Conservation (phyloP, 1,140 invertebrate genomes). For the Platyscapa corneri region DNA sequence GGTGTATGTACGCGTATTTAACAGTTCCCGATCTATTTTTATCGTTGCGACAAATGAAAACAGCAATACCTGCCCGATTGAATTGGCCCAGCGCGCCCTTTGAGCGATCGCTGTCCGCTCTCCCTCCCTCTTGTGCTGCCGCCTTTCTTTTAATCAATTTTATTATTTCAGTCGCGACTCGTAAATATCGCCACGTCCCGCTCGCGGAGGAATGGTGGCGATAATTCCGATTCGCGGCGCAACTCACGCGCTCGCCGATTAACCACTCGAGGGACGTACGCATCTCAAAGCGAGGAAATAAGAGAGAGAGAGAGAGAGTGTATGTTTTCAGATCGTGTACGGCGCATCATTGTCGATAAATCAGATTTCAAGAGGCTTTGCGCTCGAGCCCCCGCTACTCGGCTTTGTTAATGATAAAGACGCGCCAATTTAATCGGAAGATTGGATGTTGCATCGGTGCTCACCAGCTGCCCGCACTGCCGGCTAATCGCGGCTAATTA, state of each 20-base stretch:
- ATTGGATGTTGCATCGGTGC: neutral
- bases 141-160: slow-evolving; percentile 42
- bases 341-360: slow-evolving; percentile 36
- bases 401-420: slow-evolving; percentile 48
- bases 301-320: neutral
- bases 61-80: slow-evolving; percentile 14
- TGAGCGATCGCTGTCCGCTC: neutral
- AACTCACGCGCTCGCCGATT: slow-evolving; percentile 49
- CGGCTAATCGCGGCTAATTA: slow-evolving; percentile 2
- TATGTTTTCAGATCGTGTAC: neutral
- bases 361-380: slow-evolving; percentile 11
- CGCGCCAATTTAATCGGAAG: slow-evolving; percentile 14
- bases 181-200: slow-evolving; percentile 26
- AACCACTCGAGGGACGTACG: slow-evolving; percentile 10
- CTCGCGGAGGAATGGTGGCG: neutral
- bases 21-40: slow-evolving; percentile 39
- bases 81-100: neutral
- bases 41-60: slow-evolving; percentile 39
- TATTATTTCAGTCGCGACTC: slow-evolving; percentile 47
- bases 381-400: neutral
- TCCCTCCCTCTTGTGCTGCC: neutral
- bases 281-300: neutral
- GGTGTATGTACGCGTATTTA: neutral
- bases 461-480: neutral
- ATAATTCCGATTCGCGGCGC: slow-evolving; percentile 33